Base-by-base conservation (phyloP, 2,888 invertebrate species). In the Oligia latruncula region DNA sequence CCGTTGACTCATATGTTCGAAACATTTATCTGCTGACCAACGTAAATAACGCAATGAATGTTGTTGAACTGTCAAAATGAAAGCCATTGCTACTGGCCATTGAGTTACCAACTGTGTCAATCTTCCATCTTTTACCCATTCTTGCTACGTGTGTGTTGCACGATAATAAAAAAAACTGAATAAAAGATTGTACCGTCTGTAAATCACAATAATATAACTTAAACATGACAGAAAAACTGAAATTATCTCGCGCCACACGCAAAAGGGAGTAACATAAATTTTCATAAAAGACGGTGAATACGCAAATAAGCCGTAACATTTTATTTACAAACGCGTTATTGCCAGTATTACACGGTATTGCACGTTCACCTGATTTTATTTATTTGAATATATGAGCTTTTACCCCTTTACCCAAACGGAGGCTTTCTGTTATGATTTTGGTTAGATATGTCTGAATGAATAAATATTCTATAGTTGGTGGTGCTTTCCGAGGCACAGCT, bases 311-410 rank as follows among this genome's bases (percentile, higher is more conserved):
- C 77, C 84, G 84, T 73, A 72, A 85, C 85, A 73, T 85, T 29
- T 85, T 86, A 86, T 85, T 83, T 85, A 73, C 84, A 68, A 70
- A 72, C 68, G n/a, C 66, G 84, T 83, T 87, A 87, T 87, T 87
- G 77, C 80, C 74, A 60, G 84, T 60, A 86, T 85, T 87, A 87
- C 83, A 79, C 66, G 64, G 64, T 83, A 83, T 78, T 85, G 71
- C 71, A 79, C 79, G 84, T 46, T 77, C 55, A 72, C 68, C 74
- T 64, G 77, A 80, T 83, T 72, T 83, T 84, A 78, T 84, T 82
- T 83, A 85, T 85, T 77, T 83, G 74, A 80, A 87, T 77, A 67
- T 80, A 83, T 87, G 77, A 79, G 77, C 20, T 62, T 79, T 71
- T 80, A 74, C 46, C 55, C 52, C 65, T 72, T 83, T 68, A 35